phyloP scores from a whole-genome alignment of 2,113 vertebrate species.

The Vimba vimba region DNA sequence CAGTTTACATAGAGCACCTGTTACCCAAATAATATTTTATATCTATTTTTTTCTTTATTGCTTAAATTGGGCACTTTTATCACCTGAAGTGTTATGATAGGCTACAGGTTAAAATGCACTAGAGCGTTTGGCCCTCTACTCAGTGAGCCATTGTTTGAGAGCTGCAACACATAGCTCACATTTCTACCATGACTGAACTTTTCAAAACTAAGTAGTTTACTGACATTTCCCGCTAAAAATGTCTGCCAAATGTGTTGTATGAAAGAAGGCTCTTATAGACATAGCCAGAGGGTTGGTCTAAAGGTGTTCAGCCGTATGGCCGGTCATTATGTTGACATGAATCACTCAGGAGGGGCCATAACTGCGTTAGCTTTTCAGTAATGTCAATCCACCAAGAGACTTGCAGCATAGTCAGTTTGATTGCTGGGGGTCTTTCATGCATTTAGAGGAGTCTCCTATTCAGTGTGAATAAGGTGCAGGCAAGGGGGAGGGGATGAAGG shows the following conservation, averaged over 20 bases:
- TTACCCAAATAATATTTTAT: not conserved
- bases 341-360: constrained; percentile 71
- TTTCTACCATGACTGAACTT: constrained; percentile 37
- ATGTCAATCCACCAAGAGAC: constrained; percentile 66
- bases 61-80: not conserved
- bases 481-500: constrained; percentile 58
- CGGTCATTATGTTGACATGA: constrained; percentile 66
- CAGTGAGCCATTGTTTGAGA: constrained; percentile 53
- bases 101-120: constrained; percentile 27
- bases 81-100: not conserved
- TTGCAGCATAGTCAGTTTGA: constrained; percentile 70
- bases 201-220: not conserved
- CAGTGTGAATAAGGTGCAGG: constrained; percentile 75
- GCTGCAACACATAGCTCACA: constrained; percentile 32
- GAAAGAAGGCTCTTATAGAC: not conserved
- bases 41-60: not conserved
- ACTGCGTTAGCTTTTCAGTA: constrained; percentile 63
- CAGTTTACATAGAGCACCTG: not conserved
- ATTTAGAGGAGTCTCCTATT: constrained; percentile 69
- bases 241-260: not conserved
- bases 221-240: constrained; percentile 4
- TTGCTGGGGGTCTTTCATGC: constrained; percentile 76
- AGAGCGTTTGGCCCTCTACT: constrained; percentile 25
- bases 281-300: constrained; percentile 35
- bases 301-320: constrained; percentile 63